phyloP scores from a whole-genome alignment of 2,113 vertebrate genomes.

The Sardina pilchardus region DNA sequence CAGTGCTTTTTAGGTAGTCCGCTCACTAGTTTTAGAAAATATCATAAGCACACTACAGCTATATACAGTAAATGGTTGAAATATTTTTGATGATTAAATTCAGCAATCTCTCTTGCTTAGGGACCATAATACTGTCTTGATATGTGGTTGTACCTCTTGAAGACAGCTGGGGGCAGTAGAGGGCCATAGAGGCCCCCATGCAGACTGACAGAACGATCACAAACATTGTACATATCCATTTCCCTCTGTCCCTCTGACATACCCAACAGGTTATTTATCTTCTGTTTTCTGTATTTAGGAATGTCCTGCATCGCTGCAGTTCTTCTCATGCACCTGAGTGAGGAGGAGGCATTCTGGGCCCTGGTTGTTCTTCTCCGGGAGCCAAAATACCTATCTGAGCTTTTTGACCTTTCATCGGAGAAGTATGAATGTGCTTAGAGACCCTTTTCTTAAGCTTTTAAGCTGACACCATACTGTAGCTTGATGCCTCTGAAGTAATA shows the following conservation, averaged over 20 bases:
- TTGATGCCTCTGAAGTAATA: not conserved
- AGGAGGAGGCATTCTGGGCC: slow-evolving; percentile 76
- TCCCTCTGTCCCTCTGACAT: not conserved
- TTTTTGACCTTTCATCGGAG: slow-evolving; percentile 66
- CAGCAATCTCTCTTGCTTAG: not conserved
- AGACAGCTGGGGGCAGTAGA: slow-evolving; percentile 36
- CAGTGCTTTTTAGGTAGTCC: no score
- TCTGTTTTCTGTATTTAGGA: slow-evolving; percentile 50
- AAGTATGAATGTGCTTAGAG: slow-evolving; percentile 54
- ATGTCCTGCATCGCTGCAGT: slow-evolving; percentile 76
- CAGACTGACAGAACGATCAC: not conserved
- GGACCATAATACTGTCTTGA: not conserved
- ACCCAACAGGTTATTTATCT: slow-evolving; percentile 8
- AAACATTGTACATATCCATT: not conserved
- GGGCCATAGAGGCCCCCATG: not conserved
- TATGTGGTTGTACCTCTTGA: not conserved
- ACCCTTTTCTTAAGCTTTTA: slow-evolving; percentile 5
- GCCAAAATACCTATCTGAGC: slow-evolving; percentile 64
- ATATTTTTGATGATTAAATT: not conserved
- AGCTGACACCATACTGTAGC: not conserved
- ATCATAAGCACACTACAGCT: not conserved
- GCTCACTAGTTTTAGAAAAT: not conserved
- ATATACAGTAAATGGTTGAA: not conserved
- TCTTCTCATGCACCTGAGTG: slow-evolving; percentile 71
- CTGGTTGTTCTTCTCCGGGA: slow-evolving; percentile 67